Evolutionary conservation across 2,113 vertebrate genomes (phyloP).

Genomic region (Carassius auratus): DNA sequence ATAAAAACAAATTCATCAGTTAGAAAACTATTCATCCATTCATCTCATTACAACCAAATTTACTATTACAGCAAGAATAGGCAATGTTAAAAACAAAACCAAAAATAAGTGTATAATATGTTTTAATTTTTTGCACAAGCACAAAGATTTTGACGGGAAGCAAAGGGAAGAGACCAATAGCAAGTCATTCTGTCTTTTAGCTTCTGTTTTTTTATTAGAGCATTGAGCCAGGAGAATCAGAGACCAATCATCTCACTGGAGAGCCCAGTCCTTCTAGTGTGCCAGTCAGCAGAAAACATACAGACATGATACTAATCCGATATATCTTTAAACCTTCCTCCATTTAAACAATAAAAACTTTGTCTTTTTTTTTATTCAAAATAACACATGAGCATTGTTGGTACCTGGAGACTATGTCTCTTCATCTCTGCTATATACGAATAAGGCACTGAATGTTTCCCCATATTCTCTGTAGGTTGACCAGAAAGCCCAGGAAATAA

Average conservation of each 20-base stretch:
- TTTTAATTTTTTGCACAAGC: slow-evolving; percentile 19
- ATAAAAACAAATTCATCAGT: neutral
- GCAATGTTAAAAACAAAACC: neutral
- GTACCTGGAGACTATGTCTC: slow-evolving; percentile 45
- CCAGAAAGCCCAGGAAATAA: slow-evolving; percentile 61
- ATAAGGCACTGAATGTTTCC: slow-evolving; percentile 59
- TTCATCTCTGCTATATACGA: slow-evolving; percentile 49
- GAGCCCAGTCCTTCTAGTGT: slow-evolving; percentile 22
- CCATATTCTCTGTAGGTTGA: slow-evolving; percentile 63
- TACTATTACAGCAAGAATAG: neutral
- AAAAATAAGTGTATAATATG: neutral
- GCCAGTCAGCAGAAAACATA: slow-evolving; percentile 28
- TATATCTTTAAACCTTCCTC: neutral
- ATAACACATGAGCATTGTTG: slow-evolving; percentile 5
- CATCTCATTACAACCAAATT: neutral
- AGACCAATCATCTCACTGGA: slow-evolving; percentile 47
- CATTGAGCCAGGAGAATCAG: slow-evolving; percentile 67
- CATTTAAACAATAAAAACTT: neutral
- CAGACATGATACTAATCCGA: neutral
- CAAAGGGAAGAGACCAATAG: neutral
- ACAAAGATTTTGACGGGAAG: neutral
- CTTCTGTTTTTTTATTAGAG: slow-evolving; percentile 54
- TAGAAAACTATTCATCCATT: neutral
- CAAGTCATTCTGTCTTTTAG: slow-evolving; percentile 1
- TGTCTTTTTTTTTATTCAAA: neutral